Percentiles rank a stretch among this genome's conserved stretches.
These are phyloP conservation scores for Silurus meridionalis DNA, from an alignment of 2,113 vertebrate genomes.

Conservation along the genomic window DNA sequence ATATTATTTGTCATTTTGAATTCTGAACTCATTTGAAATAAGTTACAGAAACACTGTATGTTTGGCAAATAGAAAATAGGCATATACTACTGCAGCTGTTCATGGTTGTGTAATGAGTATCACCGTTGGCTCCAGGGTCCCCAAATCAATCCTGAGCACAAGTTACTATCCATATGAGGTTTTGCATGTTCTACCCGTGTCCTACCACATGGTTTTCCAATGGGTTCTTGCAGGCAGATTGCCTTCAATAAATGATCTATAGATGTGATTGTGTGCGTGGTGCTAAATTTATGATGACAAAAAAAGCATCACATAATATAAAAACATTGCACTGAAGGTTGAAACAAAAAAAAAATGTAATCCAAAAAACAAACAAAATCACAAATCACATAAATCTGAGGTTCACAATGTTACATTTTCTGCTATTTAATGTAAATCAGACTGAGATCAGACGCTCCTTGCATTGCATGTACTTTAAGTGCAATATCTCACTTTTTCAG, in stretches of 20 bases:
- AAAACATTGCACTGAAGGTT: background rate
- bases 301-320: background rate
- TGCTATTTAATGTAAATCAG: background rate
- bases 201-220: background rate
- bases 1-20: no score
- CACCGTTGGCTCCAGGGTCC: background rate
- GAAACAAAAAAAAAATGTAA: no score
- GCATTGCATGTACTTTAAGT: no score
- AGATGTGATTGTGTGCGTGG: background rate
- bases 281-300: background rate
- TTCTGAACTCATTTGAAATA: no score
- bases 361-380: background rate
- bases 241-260: background rate
- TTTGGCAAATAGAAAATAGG: background rate
- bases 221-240: background rate
- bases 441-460: no score
- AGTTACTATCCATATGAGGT: background rate
- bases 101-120: background rate
- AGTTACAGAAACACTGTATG: background rate
- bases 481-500: no score
- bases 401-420: background rate
- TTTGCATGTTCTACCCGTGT: background rate
- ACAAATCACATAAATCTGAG: background rate
- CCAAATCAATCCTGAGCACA: background rate
- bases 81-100: background rate